Percentiles rank a stretch among this genome's conserved stretches.
Evolutionary conservation across 2,797 vertebrate species (phyloP).

Genomic region (Coranthus polyacanthus): DNA sequence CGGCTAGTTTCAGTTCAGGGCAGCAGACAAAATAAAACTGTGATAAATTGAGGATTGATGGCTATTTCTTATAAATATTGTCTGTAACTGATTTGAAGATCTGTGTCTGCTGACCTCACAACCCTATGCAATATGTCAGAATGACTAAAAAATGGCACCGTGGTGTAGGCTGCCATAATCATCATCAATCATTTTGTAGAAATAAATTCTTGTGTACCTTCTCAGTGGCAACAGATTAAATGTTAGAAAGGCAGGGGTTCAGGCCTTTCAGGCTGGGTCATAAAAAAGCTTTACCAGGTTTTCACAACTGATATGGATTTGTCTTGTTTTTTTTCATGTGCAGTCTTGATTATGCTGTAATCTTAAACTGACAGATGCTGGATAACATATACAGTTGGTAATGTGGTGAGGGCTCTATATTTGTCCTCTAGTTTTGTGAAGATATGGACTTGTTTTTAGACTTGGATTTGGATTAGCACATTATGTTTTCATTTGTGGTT

Average conservation of each 20-base stretch:
- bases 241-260: slow-evolving; percentile 1
- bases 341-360: not conserved
- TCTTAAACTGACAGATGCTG: too few relatives aligned
- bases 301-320: not conserved
- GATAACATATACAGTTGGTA: too few relatives aligned
- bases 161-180: slow-evolving; percentile 2
- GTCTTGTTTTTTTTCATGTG: not conserved
- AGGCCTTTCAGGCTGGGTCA: slow-evolving; percentile 14
- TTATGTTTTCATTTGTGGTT: too few relatives aligned
- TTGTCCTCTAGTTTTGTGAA: too few relatives aligned
- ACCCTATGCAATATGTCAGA: slow-evolving; percentile 15
- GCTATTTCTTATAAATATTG: slow-evolving; percentile 40
- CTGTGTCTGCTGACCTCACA: slow-evolving; percentile 12
- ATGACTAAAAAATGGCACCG: slow-evolving; percentile 16
- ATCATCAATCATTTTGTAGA: slow-evolving; percentile 31
- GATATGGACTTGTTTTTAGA: too few relatives aligned
- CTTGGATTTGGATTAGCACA: too few relatives aligned
- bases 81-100: slow-evolving; percentile 16
- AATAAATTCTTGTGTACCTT: not conserved
- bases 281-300: slow-evolving; percentile 10
- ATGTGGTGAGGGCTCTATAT: too few relatives aligned
- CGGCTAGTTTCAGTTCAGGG: slow-evolving; percentile 4
- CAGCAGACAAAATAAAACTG: slow-evolving; percentile 25
- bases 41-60: slow-evolving; percentile 31
- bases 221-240: slow-evolving; percentile 20